Base-by-base conservation (phyloP, 2,888 invertebrate species). In the Euspilapteryx auroguttella region DNA sequence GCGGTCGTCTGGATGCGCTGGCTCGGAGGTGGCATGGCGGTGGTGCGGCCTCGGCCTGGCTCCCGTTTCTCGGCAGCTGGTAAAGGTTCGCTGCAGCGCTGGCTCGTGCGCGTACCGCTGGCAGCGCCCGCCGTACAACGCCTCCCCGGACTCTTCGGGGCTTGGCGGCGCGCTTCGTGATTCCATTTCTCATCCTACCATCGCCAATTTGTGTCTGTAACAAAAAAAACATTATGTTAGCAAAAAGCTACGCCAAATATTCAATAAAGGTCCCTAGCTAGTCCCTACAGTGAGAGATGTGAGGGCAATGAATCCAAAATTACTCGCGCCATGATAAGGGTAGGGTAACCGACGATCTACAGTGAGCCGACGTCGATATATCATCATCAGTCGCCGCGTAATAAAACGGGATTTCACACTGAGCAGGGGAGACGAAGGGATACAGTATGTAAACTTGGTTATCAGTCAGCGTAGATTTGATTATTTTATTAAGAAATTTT, bases 41-140 rank as follows among this genome's bases (percentile, higher is more conserved):
- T 73, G 73, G 34, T 64, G 57, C 1, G 66, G 65, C 4, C 71
- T 54, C 1, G 69, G 71, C 17, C 31, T 22, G 13, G 11, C 65
- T 56, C 14, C 48, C 5, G 55, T 45, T 34, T 73, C 75, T 37
- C 75, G 62, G 35, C 73, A 75, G 40, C 73, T 75, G 39, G 75
- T 69, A 36, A 68, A 75, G 3, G 62, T 56, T 32, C 69, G 54
- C 40, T 73, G 73, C 28, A 75, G 53, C n/a, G 62, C 47, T 8
- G 85, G 83, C 37, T 52, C 85, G 29, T 54, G 62, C 26, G 55
- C 85, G 53, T 85, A 86, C 34, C 83, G 82, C 37, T 86, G 86
- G 41, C 87, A 86, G 33, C 85, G 87, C 36, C 86, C 83, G 59
- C 87, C 87, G 68, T 85, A 84, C 64, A 87, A 80, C 75, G 73